Evolutionary conservation across 2,888 invertebrate species (phyloP).

Genomic region (Augochlorella aurata): DNA sequence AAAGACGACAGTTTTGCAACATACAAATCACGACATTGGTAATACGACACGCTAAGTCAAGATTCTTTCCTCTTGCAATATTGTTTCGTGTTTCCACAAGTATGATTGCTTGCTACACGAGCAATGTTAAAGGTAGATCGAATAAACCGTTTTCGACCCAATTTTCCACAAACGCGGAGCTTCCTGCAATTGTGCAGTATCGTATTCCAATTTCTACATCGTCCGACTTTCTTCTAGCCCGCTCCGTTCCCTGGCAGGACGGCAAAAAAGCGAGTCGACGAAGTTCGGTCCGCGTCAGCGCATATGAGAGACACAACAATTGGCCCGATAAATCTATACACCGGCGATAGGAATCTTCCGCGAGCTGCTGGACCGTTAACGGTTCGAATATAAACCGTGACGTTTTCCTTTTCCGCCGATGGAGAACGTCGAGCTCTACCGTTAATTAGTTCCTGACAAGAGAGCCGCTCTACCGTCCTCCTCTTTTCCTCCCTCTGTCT

Average conservation of each 20-base stretch:
- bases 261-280: conserved; percentile 7
- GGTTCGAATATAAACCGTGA: conserved; percentile 62
- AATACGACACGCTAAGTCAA: too few relatives aligned
- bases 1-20: too few relatives aligned
- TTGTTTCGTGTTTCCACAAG: too few relatives aligned
- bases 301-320: conserved; percentile 51
- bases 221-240: neutral
- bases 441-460: conserved; percentile 72
- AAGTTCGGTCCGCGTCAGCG: conserved; percentile 23
- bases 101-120: too few relatives aligned
- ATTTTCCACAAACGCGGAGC: neutral
- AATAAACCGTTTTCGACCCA: neutral
- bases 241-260: neutral
- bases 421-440: conserved; percentile 64
- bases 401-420: conserved; percentile 64
- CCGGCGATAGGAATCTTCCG: conserved; percentile 54
- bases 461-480: conserved; percentile 29
- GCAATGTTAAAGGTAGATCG: too few relatives aligned
- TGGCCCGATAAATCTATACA: conserved; percentile 55
- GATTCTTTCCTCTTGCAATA: too few relatives aligned
- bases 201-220: conserved; percentile 1
- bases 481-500: neutral
- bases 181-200: conserved; percentile 1
- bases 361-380: conserved; percentile 43
- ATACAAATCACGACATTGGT: too few relatives aligned